Conservation (phyloP, 2,113 vertebrate genomes). For the Ammodramus savannarum region DNA sequence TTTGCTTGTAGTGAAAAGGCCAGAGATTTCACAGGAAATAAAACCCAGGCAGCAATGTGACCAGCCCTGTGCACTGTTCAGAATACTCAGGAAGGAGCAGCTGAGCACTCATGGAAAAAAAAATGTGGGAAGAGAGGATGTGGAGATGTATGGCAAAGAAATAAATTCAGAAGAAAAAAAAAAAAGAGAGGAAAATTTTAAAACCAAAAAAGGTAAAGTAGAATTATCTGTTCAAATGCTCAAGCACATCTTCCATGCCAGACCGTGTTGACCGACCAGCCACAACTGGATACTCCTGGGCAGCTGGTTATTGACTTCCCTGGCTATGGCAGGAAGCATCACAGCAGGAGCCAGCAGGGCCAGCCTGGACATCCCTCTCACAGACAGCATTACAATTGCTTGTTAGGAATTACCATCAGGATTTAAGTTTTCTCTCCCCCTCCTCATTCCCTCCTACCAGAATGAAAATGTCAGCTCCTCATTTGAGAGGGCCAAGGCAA, state of each 20-base stretch:
- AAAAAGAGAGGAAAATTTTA: background rate
- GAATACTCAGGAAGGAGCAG: background rate
- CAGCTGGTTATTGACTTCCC: background rate
- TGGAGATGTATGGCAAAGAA: background rate
- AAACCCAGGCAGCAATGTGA: background rate
- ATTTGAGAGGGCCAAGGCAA: background rate
- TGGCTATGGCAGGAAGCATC: background rate
- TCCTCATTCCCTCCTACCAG: background rate
- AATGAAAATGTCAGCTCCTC: background rate
- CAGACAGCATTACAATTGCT: background rate
- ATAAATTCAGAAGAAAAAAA: background rate
- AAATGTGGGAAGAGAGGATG: background rate
- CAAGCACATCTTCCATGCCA: background rate
- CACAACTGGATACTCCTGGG: background rate
- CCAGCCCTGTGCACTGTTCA: background rate
- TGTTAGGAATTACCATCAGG: background rate
- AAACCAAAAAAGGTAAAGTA: background rate
- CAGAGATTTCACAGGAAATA: background rate
- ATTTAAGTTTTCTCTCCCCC: background rate
- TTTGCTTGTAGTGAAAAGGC: background rate
- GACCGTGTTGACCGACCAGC: background rate
- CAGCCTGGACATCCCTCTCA: background rate
- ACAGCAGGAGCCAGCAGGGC: background rate
- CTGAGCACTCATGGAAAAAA: background rate
- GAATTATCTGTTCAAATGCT: background rate